These are phyloP conservation scores for Colinus virginianus DNA, from an alignment of 2,113 vertebrate genomes.

Conservation along the genomic window DNA sequence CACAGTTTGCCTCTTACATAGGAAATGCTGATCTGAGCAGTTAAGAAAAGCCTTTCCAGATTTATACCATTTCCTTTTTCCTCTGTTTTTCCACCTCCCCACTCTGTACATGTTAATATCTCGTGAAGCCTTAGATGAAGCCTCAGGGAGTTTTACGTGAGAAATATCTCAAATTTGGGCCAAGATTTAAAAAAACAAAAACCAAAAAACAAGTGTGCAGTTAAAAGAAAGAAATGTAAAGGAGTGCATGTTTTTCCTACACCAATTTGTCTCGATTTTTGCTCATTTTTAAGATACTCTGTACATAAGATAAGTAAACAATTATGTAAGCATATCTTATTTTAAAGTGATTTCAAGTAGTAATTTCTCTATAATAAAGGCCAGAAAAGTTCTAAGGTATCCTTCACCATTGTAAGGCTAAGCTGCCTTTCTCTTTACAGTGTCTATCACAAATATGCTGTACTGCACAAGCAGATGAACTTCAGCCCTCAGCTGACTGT, in stretches of 20 bases:
- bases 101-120: neutral
- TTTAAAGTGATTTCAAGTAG: neutral
- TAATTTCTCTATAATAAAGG: neutral
- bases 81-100: constrained; percentile 24
- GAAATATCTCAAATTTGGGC: neutral
- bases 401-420: neutral
- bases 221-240: neutral
- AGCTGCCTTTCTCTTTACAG: neutral
- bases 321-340: neutral
- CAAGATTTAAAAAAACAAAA: neutral
- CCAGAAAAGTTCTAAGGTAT: neutral
- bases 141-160: neutral
- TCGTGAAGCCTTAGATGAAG: neutral
- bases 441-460: neutral
- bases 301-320: neutral
- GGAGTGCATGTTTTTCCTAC: neutral
- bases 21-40: constrained; percentile 49
- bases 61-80: constrained; percentile 63
- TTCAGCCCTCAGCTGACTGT: neutral
- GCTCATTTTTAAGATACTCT: neutral
- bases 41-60: constrained; percentile 60
- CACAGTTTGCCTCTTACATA: constrained; percentile 7
- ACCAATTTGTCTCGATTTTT: neutral
- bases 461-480: neutral
- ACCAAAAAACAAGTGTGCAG: neutral